Conservation (phyloP, 2,888 invertebrate genomes). For the Celastrina argiolus region DNA sequence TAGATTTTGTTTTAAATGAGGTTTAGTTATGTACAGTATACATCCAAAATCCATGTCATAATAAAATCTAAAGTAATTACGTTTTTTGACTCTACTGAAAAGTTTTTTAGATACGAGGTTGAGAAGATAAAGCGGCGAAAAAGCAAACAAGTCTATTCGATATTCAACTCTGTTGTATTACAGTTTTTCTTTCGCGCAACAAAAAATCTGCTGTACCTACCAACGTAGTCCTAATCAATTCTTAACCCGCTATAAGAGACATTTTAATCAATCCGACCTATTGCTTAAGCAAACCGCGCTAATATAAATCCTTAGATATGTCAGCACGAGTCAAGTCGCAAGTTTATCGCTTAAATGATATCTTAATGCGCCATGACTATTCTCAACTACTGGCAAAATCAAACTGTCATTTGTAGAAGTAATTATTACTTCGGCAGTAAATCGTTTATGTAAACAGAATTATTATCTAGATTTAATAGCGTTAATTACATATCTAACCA, state of each 20-base stretch:
- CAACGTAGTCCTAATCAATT: too few relatives aligned
- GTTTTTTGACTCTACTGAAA: too few relatives aligned
- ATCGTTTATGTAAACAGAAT: neutral
- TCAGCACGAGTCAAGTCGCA: neutral
- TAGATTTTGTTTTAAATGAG: too few relatives aligned
- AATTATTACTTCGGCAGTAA: neutral
- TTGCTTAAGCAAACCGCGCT: neutral
- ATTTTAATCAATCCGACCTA: neutral
- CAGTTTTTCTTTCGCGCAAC: too few relatives aligned
- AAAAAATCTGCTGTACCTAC: too few relatives aligned
- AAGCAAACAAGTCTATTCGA: too few relatives aligned
- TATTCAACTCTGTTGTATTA: too few relatives aligned
- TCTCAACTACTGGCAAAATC: neutral
- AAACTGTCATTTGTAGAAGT: neutral
- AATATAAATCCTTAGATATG: conserved; percentile 7
- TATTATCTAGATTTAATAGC: neutral
- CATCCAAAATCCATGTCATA: too few relatives aligned
- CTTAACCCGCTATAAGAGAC: neutral
- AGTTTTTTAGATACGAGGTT: too few relatives aligned
- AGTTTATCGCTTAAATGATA: neutral
- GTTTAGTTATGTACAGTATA: too few relatives aligned
- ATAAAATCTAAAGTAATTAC: too few relatives aligned
- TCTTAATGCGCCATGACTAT: conserved; percentile 3
- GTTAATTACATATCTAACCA: neutral
- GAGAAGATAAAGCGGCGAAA: too few relatives aligned